Evolutionary conservation across 2,888 invertebrate species (phyloP).

Genomic region (Nycteola revayana): DNA sequence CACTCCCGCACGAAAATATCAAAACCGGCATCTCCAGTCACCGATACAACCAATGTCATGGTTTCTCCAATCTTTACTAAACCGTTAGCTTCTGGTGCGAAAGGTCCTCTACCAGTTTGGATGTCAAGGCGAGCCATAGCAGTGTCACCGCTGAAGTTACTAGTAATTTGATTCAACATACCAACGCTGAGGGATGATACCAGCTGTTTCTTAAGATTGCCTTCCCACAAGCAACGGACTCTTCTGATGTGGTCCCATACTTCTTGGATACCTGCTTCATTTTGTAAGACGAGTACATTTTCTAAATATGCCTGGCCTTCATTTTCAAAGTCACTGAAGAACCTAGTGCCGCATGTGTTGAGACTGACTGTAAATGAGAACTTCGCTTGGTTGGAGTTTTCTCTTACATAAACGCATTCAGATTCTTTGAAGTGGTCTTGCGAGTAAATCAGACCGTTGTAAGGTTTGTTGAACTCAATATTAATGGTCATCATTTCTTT

Average conservation of each 20-base stretch:
- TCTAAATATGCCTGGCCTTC: slow-evolving; percentile 90
- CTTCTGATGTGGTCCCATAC: slow-evolving; percentile 91
- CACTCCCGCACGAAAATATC: slow-evolving; percentile 90
- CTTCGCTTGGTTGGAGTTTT: slow-evolving; percentile 85
- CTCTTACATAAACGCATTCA: slow-evolving; percentile 87
- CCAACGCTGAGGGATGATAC: slow-evolving; percentile 89
- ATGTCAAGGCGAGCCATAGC: slow-evolving; percentile 90
- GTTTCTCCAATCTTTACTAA: slow-evolving; percentile 91
- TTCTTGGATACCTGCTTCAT: slow-evolving; percentile 88
- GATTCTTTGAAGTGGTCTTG: slow-evolving; percentile 87
- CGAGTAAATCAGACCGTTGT: slow-evolving; percentile 90
- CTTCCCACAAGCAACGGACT: slow-evolving; percentile 91
- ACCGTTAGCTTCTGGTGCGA: slow-evolving; percentile 88
- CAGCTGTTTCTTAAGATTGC: slow-evolving; percentile 88
- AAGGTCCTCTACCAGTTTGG: slow-evolving; percentile 89
- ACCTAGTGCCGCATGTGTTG: slow-evolving; percentile 90
- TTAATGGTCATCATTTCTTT: slow-evolving; percentile 92
- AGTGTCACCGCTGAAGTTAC: slow-evolving; percentile 92
- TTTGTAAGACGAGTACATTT: slow-evolving; percentile 89
- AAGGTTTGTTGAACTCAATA: slow-evolving; percentile 88
- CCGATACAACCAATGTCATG: slow-evolving; percentile 90
- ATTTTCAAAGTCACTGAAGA: slow-evolving; percentile 88
- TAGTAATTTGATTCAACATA: slow-evolving; percentile 90
- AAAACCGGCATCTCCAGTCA: slow-evolving; percentile 90
- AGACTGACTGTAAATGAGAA: slow-evolving; percentile 88